phyloP scores from a whole-genome alignment of 2,888 invertebrate genomes.

The Tetranychus truncatus region DNA sequence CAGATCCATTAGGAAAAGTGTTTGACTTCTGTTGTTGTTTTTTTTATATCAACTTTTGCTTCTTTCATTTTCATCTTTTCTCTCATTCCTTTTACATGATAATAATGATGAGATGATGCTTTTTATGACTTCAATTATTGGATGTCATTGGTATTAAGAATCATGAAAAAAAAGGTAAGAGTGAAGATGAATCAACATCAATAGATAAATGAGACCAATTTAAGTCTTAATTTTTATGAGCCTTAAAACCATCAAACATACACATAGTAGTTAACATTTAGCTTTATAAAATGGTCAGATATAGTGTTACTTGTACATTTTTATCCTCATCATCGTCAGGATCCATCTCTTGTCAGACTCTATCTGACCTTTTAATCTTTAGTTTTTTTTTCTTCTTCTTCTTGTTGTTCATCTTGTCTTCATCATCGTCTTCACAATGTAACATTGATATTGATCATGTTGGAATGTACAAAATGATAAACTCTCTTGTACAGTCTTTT shows the following conservation, averaged over 20 bases:
- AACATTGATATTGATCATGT: background rate
- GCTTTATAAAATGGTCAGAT: background rate
- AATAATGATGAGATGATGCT: background rate
- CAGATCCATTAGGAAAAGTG: background rate
- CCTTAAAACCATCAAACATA: constrained; percentile 1
- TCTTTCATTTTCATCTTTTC: too few species aligned
- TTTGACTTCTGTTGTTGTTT: too few species aligned
- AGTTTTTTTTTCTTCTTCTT: background rate
- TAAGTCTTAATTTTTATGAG: constrained; percentile 1
- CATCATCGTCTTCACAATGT: background rate
- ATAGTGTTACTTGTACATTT: background rate
- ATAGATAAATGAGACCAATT: background rate
- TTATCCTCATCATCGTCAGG: background rate
- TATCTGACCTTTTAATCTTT: background rate
- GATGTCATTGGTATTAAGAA: constrained; percentile 1
- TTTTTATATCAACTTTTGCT: too few species aligned
- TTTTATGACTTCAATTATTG: constrained; percentile 1
- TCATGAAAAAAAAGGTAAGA: background rate
- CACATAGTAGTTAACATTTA: background rate
- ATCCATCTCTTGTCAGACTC: background rate
- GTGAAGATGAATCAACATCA: background rate
- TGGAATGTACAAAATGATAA: background rate
- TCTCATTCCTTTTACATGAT: background rate
- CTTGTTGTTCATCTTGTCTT: background rate
- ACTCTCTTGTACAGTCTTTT: background rate